These are phyloP conservation scores for Tragelaphus scriptus DNA, from an alignment of 2,113 vertebrate genomes.

Conservation along the genomic window DNA sequence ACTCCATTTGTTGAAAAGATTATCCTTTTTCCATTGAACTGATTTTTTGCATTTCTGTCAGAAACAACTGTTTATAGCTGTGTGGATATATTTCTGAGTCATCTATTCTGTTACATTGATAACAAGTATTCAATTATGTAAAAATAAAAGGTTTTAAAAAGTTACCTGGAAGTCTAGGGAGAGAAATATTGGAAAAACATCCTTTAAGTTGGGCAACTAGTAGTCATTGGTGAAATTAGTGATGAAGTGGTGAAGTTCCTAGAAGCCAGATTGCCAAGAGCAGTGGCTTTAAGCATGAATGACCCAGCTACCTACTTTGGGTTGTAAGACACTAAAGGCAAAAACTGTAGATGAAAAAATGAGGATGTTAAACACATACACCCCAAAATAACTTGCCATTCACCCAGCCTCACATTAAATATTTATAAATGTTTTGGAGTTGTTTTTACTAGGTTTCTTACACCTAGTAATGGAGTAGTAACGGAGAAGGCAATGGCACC, in stretches of 20 bases:
- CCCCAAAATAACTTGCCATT: not conserved
- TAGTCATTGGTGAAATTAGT: not conserved
- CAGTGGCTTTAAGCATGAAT: not conserved
- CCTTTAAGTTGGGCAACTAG: not conserved
- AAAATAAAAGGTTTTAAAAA: not conserved
- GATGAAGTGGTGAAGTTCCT: not conserved
- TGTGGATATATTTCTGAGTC: not conserved
- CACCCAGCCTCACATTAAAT: not conserved
- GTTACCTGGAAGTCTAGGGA: not conserved
- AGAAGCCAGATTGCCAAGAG: not conserved
- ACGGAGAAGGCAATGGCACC: no score
- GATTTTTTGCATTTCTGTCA: not conserved
- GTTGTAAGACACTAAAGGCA: not conserved
- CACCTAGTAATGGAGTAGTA: not conserved
- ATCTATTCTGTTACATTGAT: not conserved
- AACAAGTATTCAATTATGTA: not conserved
- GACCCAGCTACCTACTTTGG: not conserved
- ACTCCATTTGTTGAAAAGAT: not conserved
- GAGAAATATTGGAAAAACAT: not conserved
- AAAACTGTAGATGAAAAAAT: not conserved
- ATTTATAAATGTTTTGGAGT: not conserved
- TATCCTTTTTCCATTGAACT: not conserved
- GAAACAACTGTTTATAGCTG: not conserved
- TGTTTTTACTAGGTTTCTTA: not conserved
- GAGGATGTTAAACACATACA: not conserved